Evolutionary conservation across 1,140 invertebrate genomes (phyloP).

Genomic region (Diachasma alloeum): DNA sequence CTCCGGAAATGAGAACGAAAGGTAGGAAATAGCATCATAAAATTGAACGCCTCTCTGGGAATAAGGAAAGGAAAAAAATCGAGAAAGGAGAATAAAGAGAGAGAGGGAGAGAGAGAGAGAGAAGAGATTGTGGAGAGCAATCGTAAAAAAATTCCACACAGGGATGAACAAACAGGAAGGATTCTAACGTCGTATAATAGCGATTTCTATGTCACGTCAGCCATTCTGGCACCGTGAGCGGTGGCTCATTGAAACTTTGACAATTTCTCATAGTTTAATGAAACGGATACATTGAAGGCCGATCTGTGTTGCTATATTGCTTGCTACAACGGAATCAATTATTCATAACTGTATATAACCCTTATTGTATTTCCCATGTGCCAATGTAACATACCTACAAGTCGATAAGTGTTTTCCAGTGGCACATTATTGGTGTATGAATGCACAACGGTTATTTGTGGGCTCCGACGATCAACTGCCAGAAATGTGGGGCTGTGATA

Average conservation of each 20-base stretch:
- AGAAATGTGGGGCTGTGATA: too few species aligned
- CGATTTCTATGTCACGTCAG: neutral
- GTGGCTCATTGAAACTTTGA: neutral
- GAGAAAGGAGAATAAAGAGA: constrained; percentile 1
- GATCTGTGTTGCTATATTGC: neutral
- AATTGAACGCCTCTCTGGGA: constrained; percentile 29
- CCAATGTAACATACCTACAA: too few species aligned
- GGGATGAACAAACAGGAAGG: constrained; percentile 2
- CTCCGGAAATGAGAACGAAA: constrained; percentile 31
- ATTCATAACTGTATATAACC: neutral
- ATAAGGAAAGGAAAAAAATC: constrained; percentile 15
- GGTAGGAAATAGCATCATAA: constrained; percentile 33
- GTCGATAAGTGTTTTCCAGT: too few species aligned
- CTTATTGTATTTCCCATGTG: too few species aligned
- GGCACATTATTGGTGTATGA: too few species aligned
- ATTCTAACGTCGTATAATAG: neutral
- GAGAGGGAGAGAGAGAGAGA: too few species aligned
- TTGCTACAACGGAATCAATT: neutral
- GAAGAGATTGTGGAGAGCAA: constrained; percentile 2
- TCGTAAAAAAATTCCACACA: constrained; percentile 25
- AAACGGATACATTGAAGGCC: neutral
- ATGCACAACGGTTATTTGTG: too few species aligned
- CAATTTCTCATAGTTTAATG: neutral
- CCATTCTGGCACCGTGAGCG: neutral
- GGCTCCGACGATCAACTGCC: too few species aligned